These are phyloP conservation scores for Isotomurus palustris DNA, from an alignment of 2,888 invertebrate genomes.

Conservation along the genomic window DNA sequence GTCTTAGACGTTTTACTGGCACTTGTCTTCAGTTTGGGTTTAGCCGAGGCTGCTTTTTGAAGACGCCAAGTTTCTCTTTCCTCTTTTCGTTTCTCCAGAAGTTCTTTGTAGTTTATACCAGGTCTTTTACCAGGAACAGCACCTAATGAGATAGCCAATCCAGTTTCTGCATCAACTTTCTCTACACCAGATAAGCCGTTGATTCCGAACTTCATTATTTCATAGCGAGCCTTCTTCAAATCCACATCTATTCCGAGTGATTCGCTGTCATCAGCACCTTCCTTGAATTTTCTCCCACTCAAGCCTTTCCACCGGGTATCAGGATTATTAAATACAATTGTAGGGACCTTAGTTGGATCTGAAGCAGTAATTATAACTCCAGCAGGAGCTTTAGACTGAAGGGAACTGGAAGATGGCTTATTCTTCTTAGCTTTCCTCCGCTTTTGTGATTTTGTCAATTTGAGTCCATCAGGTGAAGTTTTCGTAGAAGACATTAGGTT, in stretches of 20 bases:
- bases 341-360: conserved; percentile 32
- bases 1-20: conserved; percentile 2
- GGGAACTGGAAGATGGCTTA: conserved; percentile 3
- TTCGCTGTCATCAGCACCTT: neutral
- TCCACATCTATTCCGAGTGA: conserved; percentile 56
- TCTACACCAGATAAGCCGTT: conserved; percentile 66
- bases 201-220: conserved; percentile 79
- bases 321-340: conserved; percentile 35
- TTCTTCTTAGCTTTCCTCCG: conserved; percentile 16
- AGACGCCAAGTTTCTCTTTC: conserved; percentile 52
- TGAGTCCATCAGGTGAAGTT: too few species aligned
- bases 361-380: conserved; percentile 34
- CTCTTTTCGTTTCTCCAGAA: conserved; percentile 58
- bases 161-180: conserved; percentile 72
- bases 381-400: conserved; percentile 18
- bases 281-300: too few species aligned
- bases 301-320: conserved; percentile 13
- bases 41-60: conserved; percentile 11
- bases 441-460: conserved; percentile 32
- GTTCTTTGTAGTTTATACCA: conserved; percentile 67
- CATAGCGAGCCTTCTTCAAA: conserved; percentile 71
- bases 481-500: too few species aligned
- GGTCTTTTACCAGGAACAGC: conserved; percentile 71
- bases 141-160: conserved; percentile 72
- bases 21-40: conserved; percentile 14